A percentile compares a stretch with the other conserved stretches of the same genome.
Evolutionary conservation across 2,888 invertebrate genomes (phyloP).

Genomic region (Tuta absoluta): DNA sequence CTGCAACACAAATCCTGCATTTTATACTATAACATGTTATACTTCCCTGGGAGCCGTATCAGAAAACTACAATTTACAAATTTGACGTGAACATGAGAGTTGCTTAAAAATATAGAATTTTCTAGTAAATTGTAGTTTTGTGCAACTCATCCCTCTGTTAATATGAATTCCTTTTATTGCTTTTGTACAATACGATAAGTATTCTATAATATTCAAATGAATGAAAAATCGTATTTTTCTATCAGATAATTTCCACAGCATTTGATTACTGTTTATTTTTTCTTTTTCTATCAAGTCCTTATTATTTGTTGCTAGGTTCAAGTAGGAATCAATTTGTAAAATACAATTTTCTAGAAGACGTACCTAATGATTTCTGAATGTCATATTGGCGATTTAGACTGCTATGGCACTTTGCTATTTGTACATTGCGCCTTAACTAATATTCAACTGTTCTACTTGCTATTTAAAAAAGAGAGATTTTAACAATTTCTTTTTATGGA

Average conservation of each 20-base stretch:
- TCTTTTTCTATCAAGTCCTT: neutral
- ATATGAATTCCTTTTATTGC: neutral
- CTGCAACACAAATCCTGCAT: slow-evolving; percentile 14
- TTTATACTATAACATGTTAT: slow-evolving; percentile 3
- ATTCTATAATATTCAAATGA: slow-evolving; percentile 29
- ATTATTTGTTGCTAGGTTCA: too few relatives aligned
- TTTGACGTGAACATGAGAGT: too few relatives aligned
- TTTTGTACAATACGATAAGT: slow-evolving; percentile 26
- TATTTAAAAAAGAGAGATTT: neutral
- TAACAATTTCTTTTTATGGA: neutral
- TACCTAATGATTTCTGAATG: too few relatives aligned
- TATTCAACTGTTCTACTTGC: too few relatives aligned
- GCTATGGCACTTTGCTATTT: too few relatives aligned
- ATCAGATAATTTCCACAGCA: neutral
- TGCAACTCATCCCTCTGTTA: neutral
- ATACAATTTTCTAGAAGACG: too few relatives aligned
- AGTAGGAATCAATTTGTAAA: too few relatives aligned
- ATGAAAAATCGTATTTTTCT: slow-evolving; percentile 13
- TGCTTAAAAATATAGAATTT: too few relatives aligned
- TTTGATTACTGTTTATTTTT: neutral
- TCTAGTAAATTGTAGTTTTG: too few relatives aligned
- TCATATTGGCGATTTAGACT: too few relatives aligned
- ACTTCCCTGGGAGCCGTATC: neutral
- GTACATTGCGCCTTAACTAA: too few relatives aligned
- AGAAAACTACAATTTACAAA: neutral